Percentiles rank a stretch among this genome's conserved stretches.
phyloP scores from a whole-genome alignment of 92 coral and sea anemone genomes.

The Chrysogorgia sp. region DNA sequence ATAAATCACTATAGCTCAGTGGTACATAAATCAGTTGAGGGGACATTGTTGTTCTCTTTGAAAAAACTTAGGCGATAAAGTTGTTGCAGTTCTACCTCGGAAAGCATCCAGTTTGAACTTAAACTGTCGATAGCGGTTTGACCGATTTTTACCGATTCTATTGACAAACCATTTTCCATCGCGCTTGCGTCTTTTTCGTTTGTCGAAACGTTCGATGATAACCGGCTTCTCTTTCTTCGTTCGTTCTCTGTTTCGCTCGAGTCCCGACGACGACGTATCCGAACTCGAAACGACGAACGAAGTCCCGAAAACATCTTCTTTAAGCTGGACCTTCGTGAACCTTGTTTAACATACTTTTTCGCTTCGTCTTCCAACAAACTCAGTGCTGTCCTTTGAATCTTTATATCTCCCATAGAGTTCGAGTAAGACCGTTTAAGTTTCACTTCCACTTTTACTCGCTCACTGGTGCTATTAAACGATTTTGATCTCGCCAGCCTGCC shows the following conservation, averaged over 20 bases:
- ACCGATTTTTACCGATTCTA: neutral
- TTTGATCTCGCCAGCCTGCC: constrained; percentile 69
- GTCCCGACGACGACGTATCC: constrained; percentile 57
- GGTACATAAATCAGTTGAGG: constrained; percentile 91
- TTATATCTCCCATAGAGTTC: constrained; percentile 38
- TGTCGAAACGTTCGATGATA: constrained; percentile 6
- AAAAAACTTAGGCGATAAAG: constrained; percentile 39
- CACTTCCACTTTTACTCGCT: constrained; percentile 39
- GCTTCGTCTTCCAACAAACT: constrained; percentile 34
- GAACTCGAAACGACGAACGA: constrained; percentile 56
- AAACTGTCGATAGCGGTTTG: neutral
- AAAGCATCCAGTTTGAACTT: constrained; percentile 39
- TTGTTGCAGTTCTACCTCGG: constrained; percentile 52
- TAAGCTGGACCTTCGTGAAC: constrained; percentile 8
- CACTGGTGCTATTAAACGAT: constrained; percentile 35
- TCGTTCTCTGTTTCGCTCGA: constrained; percentile 23
- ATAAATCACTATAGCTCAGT: constrained; percentile 69
- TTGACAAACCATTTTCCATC: constrained; percentile 9
- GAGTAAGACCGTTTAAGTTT: constrained; percentile 27
- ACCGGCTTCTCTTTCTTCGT: neutral
- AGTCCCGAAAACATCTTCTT: constrained; percentile 29
- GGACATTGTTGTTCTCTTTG: constrained; percentile 43
- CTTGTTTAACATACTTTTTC: constrained; percentile 18
- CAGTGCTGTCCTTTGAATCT: constrained; percentile 27
- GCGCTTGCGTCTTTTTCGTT: neutral